Evolutionary conservation across 92 coral and sea anemone species (phyloP).

Genomic region (Palythoa heliodiscus): DNA sequence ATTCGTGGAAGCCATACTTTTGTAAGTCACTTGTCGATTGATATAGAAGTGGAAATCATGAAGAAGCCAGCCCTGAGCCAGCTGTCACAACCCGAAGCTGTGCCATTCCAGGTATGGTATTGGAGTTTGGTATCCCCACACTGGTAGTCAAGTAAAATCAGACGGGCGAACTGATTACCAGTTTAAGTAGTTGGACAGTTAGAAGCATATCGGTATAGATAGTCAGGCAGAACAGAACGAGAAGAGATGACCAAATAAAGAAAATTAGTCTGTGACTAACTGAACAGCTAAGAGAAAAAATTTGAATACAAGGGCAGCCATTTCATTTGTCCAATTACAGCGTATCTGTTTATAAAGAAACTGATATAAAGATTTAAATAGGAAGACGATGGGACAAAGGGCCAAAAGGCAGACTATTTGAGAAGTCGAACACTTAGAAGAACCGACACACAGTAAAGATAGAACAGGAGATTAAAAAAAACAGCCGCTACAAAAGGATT

Average conservation of each 20-base stretch:
- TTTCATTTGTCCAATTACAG: too few species aligned
- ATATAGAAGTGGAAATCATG: slow-evolving; percentile 85
- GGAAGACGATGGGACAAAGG: too few species aligned
- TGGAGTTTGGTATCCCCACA: not conserved
- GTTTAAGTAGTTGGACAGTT: not conserved
- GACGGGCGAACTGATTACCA: not conserved
- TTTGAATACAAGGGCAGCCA: not conserved
- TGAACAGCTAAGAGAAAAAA: not conserved
- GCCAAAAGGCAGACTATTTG: too few species aligned
- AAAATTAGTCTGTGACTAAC: not conserved
- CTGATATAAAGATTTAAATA: too few species aligned
- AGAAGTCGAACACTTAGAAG: too few species aligned
- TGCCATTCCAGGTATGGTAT: slow-evolving; percentile 73
- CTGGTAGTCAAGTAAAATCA: not conserved
- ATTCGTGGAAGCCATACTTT: slow-evolving; percentile 86
- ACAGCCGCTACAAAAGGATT: too few species aligned
- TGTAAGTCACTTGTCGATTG: slow-evolving; percentile 71
- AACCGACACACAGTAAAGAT: too few species aligned
- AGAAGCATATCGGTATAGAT: not conserved
- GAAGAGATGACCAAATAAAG: not conserved
- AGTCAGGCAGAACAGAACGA: not conserved
- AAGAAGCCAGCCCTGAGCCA: slow-evolving; percentile 77
- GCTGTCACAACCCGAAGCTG: slow-evolving; percentile 55
- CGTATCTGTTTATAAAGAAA: too few species aligned
- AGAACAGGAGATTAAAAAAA: too few species aligned